These are phyloP conservation scores for Amblyjoppa fuscipennis DNA, from an alignment of 2,888 invertebrate species.

Conservation along the genomic window DNA sequence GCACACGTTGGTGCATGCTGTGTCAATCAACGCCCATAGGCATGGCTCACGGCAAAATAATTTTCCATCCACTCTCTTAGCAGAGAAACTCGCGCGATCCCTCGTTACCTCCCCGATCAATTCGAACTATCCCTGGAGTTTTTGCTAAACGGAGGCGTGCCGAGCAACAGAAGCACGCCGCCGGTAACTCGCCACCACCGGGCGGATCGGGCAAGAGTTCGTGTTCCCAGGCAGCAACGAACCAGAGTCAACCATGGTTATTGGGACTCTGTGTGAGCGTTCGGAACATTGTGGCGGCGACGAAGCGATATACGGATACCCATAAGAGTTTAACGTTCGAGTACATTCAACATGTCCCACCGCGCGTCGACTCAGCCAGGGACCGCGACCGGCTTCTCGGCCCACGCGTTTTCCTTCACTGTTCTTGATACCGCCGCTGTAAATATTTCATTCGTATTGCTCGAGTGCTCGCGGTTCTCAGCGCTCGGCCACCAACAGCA, in stretches of 20 bases:
- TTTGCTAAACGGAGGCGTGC: conserved; percentile 53
- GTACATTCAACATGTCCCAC: conserved; percentile 59
- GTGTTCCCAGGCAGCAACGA: conserved; percentile 61
- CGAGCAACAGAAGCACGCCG: conserved; percentile 24
- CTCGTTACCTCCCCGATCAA: conserved; percentile 55
- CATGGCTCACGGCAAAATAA: conserved; percentile 8
- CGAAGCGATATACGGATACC: conserved; percentile 42
- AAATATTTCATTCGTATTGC: conserved; percentile 61
- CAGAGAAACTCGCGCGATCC: conserved; percentile 30
- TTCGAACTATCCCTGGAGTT: conserved; percentile 49
- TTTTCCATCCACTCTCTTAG: not conserved
- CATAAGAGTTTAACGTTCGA: conserved; percentile 54
- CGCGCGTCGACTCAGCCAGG: conserved; percentile 19
- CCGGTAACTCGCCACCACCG: not conserved
- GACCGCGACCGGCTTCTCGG: conserved; percentile 18
- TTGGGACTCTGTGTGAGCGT: conserved; percentile 60
- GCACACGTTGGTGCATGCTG: not conserved
- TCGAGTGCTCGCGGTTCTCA: conserved; percentile 32
- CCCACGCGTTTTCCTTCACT: conserved; percentile 47
- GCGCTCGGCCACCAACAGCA: conserved; percentile 28
- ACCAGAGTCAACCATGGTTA: conserved; percentile 43
- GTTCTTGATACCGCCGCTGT: conserved; percentile 55
- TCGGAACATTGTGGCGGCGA: conserved; percentile 56
- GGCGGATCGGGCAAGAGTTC: conserved; percentile 55
- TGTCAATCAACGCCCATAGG: conserved; percentile 1